Conservation (phyloP, 2,113 vertebrate genomes). For the Callaeas wilsoni region DNA sequence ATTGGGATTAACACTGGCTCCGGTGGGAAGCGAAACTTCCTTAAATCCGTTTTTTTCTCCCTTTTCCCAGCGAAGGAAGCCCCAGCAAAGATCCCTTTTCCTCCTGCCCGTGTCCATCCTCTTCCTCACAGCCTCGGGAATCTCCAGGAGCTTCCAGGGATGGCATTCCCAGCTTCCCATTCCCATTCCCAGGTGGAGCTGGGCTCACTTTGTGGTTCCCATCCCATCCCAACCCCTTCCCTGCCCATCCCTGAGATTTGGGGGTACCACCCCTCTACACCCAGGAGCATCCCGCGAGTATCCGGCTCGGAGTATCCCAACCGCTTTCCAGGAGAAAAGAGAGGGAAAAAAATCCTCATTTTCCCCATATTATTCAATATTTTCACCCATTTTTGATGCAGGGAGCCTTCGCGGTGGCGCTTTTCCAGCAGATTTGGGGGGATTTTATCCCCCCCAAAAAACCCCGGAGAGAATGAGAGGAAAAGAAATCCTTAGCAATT, state of each 20-base stretch:
- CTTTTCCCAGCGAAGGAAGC: not conserved
- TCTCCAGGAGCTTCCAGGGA: not conserved
- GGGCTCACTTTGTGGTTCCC: accelerated
- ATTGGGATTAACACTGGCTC: accelerated
- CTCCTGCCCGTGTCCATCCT: not conserved
- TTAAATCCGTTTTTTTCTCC: not conserved
- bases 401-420: not conserved
- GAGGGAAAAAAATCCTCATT: not conserved
- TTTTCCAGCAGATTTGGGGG: not conserved
- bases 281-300: accelerated
- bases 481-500: not conserved
- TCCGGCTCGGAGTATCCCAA: accelerated
- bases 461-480: not conserved
- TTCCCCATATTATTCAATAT: not conserved
- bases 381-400: not conserved
- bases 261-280: not conserved
- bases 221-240: not conserved
- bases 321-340: not conserved
- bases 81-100: not conserved
- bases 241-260: not conserved
- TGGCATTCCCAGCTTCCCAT: not conserved
- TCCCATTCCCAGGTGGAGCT: not conserved
- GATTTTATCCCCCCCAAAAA: not conserved
- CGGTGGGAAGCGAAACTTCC: not conserved
- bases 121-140: accelerated